These are phyloP conservation scores for Epizoanthus stellaris DNA, from an alignment of 92 coral and sea anemone species.

Conservation along the genomic window DNA sequence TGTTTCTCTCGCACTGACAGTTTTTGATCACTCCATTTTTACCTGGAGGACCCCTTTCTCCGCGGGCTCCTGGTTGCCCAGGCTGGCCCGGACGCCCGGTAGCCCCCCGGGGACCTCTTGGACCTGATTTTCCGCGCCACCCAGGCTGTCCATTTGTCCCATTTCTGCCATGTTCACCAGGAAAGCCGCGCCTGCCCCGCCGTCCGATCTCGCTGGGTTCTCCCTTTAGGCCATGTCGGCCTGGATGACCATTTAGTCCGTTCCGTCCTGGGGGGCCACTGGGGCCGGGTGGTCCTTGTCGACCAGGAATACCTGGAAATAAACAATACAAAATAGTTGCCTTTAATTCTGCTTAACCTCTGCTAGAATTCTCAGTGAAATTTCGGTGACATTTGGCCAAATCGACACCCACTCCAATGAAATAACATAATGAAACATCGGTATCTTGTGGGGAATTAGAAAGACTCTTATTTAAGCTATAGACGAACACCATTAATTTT, in stretches of 20 bases:
- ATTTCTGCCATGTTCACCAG: constrained; percentile 74
- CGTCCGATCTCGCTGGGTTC: constrained; percentile 71
- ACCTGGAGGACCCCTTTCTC: constrained; percentile 81
- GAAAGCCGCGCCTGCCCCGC: constrained; percentile 73
- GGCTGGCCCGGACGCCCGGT: constrained; percentile 69
- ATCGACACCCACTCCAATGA: too few relatives aligned
- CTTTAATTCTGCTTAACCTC: background rate
- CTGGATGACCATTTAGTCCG: constrained; percentile 85
- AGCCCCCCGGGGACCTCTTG: constrained; percentile 81
- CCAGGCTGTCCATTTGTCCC: constrained; percentile 89
- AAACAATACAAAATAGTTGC: background rate
- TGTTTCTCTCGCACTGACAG: constrained; percentile 73
- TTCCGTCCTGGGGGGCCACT: constrained; percentile 91
- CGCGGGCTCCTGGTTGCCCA: constrained; percentile 73
- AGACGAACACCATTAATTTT: too few relatives aligned
- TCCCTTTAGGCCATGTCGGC: constrained; percentile 72
- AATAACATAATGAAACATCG: too few relatives aligned
- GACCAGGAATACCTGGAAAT: constrained; percentile 77
- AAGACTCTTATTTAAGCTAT: too few relatives aligned
- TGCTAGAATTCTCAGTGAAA: background rate
- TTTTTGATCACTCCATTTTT: constrained; percentile 56
- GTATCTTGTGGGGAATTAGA: too few relatives aligned
- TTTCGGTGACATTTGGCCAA: background rate
- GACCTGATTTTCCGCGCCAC: constrained; percentile 86
- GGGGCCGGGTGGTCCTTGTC: constrained; percentile 78